These are phyloP conservation scores for Acanthococcus lagerstroemiae DNA, from an alignment of 2,888 invertebrate genomes.

Conservation along the genomic window DNA sequence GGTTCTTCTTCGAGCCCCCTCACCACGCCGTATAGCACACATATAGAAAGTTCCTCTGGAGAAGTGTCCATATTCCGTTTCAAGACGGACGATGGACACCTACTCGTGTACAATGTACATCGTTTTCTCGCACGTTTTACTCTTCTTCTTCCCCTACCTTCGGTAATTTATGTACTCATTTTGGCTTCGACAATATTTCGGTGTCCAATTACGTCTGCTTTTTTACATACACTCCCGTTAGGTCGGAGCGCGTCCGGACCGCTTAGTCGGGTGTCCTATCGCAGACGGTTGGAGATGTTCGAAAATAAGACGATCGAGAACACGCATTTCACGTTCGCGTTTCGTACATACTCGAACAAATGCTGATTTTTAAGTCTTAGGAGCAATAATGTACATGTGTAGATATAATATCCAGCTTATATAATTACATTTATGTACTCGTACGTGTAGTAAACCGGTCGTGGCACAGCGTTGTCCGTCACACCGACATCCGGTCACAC, in stretches of 20 bases:
- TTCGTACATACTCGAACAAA: not conserved
- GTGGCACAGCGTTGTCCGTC: conserved; percentile 19
- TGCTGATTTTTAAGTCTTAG: too few species aligned
- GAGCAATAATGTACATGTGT: not conserved
- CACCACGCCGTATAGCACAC: too few species aligned
- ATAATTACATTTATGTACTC: not conserved
- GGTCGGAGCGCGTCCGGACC: not conserved
- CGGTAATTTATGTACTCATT: too few species aligned
- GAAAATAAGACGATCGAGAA: too few species aligned
- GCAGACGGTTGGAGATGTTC: not conserved
- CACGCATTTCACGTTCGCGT: not conserved
- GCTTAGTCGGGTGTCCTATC: not conserved
- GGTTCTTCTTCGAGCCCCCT: too few species aligned
- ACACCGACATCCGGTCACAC: conserved; percentile 25
- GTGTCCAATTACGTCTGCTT: not conserved
- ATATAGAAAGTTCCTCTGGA: too few species aligned
- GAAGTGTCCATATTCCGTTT: too few species aligned
- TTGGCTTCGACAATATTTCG: too few species aligned
- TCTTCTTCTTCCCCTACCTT: too few species aligned
- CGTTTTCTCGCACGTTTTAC: too few species aligned
- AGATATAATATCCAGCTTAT: not conserved
- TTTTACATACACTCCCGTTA: not conserved
- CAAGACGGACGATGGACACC: too few species aligned
- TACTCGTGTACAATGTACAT: too few species aligned
- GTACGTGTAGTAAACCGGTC: conserved; percentile 13